Evolutionary conservation across 2,797 vertebrate species (phyloP), one percentile per base, ranked within the genome.

Genomic region (Crossoptilon crossoptilon): DNA sequence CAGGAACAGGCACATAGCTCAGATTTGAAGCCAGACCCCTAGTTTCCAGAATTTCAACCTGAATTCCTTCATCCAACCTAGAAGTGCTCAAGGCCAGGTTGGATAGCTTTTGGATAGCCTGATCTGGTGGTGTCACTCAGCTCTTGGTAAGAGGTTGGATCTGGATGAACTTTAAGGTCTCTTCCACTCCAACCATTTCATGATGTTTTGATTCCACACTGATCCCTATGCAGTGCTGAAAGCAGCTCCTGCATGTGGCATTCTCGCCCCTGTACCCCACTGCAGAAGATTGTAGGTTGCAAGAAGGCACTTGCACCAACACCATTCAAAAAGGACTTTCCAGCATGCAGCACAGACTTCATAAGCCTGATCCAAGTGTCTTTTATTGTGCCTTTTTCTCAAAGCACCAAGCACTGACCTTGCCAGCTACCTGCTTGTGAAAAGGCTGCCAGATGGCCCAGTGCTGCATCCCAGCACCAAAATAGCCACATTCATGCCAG

Each of bases 201-300:
- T 9, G 49, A 51, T 51, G 24, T 9, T 51, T 51, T 15, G 24
- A 51, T 51, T 27, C 24, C 24, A 51, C 49, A 27, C 15, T 71
- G 24, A n/a, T 37, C 19, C 51, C 51, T 22, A 4, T 8, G 9
- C 12, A 27, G 19, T 0, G 1, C 24, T 22, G n/a, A 49, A 56
- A 49, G 10, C 6, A 3, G 44, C 24, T 19, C 15, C 31, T 0
- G 1, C 1, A 0, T 31, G 44, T 0, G 0, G 11, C 24, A 18
- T 18, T 81, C 80, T 59, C 44, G 10, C 16, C 48, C 33, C 29
- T 14, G 5, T 15, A 14, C 24, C 26, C 46, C 18, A 4, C 44
- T 35, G 24, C 23, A 3, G 31, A 13, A 41, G 56, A 26, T 66
- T 43, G 35, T 51, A 7, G 24, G 7, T 23, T 37, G 31, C 11